phyloP scores from a whole-genome alignment of 1,140 invertebrate genomes.

The Tenebrio molitor region DNA sequence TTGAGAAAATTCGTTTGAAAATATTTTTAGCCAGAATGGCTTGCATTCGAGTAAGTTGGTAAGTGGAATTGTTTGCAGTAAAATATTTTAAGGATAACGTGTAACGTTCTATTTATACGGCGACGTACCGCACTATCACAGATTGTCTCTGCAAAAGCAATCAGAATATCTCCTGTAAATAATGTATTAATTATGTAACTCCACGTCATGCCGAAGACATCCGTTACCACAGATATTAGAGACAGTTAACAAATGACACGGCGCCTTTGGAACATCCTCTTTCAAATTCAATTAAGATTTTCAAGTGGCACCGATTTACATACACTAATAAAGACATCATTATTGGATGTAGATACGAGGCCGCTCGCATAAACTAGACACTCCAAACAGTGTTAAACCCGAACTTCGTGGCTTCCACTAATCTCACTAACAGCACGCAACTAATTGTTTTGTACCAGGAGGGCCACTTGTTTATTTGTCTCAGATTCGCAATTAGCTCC shows the following conservation, averaged over 20 bases:
- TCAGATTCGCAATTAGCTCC: no score
- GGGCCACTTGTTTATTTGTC: no score
- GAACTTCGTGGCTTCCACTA: no score
- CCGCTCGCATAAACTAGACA: background rate
- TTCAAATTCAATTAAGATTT: constrained; percentile 19
- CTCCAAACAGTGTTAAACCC: no score
- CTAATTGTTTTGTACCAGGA: background rate
- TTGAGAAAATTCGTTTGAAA: constrained; percentile 12
- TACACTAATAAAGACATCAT: constrained; percentile 25
- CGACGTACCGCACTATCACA: constrained; percentile 27
- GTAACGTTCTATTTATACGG: constrained; percentile 35
- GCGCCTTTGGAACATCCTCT: constrained; percentile 9
- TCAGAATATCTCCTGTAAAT: constrained; percentile 45
- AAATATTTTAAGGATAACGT: constrained; percentile 43
- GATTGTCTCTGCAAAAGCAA: constrained; percentile 39
- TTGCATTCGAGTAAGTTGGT: constrained; percentile 8
- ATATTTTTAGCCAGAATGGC: constrained; percentile 18
- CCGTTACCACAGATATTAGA: background rate
- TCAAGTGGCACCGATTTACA: constrained; percentile 15
- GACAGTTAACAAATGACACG: constrained; percentile 20
- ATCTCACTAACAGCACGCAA: background rate
- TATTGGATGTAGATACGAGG: background rate
- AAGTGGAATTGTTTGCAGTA: constrained; percentile 20
- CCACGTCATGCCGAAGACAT: constrained; percentile 44
- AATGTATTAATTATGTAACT: constrained; percentile 44